A percentile compares a stretch with the other conserved stretches of the same genome.
Evolutionary conservation across 1,140 invertebrate species (phyloP).

Genomic region (Venustaconcha ellipsiformis): DNA sequence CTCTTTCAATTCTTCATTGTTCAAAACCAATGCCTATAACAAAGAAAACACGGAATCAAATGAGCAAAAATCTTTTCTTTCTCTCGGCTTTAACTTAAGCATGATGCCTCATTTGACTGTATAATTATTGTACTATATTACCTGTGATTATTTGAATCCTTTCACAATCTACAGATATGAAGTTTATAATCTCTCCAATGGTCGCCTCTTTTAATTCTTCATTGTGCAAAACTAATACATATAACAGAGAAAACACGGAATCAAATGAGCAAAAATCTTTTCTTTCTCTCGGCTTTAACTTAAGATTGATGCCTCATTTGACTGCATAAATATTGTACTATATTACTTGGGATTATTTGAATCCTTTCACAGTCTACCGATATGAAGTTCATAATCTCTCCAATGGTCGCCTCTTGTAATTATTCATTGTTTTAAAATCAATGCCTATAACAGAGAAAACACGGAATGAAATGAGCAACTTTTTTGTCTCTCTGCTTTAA

Average conservation of each 20-base stretch:
- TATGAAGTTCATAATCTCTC: slow-evolving; percentile 75
- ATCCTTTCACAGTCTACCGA: slow-evolving; percentile 70
- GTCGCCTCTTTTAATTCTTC: slow-evolving; percentile 64
- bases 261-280: too few relatives aligned
- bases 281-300: too few relatives aligned
- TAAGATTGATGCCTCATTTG: too few relatives aligned
- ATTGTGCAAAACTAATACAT: slow-evolving; percentile 48
- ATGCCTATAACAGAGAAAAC: slow-evolving; percentile 28
- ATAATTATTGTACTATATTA: slow-evolving; percentile 69
- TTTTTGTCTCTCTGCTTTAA: too few relatives aligned
- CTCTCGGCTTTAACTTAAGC: too few relatives aligned
- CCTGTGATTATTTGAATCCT: slow-evolving; percentile 1
- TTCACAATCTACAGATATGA: slow-evolving; percentile 73
- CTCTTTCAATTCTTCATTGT: slow-evolving; percentile 49
- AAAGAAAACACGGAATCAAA: not conserved
- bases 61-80: too few relatives aligned
- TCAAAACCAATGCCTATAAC: slow-evolving; percentile 48
- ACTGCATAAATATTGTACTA: too few relatives aligned
- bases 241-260: not conserved
- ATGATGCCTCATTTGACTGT: too few relatives aligned
- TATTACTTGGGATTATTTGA: slow-evolving; percentile 69
- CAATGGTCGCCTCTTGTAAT: slow-evolving; percentile 67
- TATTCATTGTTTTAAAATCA: slow-evolving; percentile 48
- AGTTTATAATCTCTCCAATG: slow-evolving; percentile 74
- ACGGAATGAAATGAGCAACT: not conserved